Conservation (phyloP, 1,140 invertebrate genomes). For the Brachionus sp. region DNA sequence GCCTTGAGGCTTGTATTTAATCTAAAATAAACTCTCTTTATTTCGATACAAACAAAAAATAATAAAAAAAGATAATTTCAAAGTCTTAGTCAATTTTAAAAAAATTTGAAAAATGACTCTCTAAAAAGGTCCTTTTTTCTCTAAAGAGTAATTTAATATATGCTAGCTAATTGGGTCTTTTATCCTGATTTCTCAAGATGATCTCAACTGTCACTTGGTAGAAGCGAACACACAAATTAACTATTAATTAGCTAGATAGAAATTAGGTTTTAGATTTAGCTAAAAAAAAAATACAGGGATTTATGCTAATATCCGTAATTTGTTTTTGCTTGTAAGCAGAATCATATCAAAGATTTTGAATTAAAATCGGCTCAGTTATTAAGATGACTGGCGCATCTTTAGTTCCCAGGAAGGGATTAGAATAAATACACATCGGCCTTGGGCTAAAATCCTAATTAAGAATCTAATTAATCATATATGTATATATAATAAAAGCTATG, state of each 20-base stretch:
- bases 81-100: background rate
- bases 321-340: background rate
- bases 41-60: background rate
- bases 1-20: background rate
- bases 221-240: background rate
- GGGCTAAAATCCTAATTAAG: background rate
- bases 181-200: background rate
- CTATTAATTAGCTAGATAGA: background rate
- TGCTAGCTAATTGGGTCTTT: background rate
- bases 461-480: background rate
- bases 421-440: background rate
- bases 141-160: background rate
- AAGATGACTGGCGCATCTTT: background rate
- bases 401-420: background rate
- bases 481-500: no score
- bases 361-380: background rate
- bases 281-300: background rate
- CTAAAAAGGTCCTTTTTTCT: background rate
- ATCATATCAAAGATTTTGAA: background rate
- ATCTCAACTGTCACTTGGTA: background rate
- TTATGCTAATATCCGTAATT: background rate
- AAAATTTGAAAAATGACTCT: background rate
- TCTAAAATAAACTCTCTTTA: background rate
- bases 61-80: background rate
- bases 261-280: background rate